These are phyloP conservation scores for Glossosoma conforme DNA, from an alignment of 1,140 invertebrate species.

Conservation along the genomic window DNA sequence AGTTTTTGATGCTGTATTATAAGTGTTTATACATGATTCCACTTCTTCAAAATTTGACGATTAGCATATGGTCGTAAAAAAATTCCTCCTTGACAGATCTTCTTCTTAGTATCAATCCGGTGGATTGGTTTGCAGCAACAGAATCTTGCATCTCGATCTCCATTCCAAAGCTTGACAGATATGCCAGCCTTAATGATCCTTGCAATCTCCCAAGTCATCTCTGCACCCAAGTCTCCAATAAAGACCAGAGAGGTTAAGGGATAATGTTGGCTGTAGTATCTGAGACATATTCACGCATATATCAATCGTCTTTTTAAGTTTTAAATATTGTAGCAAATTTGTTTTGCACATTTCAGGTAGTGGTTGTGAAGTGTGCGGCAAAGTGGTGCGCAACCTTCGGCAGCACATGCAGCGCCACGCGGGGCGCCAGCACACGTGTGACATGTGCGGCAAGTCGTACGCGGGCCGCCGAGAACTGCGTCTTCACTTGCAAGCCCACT, in stretches of 20 bases:
- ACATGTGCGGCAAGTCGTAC: slow-evolving; percentile 22
- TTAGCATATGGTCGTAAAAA: too few relatives aligned
- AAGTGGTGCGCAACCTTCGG: slow-evolving; percentile 10
- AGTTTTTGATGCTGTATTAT: too few relatives aligned
- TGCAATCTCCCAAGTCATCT: neutral
- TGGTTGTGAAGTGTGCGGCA: slow-evolving; percentile 8
- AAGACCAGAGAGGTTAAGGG: too few relatives aligned
- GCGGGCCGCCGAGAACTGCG: slow-evolving; percentile 10
- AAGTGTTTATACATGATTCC: too few relatives aligned
- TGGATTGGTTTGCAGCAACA: too few relatives aligned
- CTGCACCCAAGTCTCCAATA: too few relatives aligned
- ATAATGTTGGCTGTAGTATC: neutral
- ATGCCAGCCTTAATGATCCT: neutral
- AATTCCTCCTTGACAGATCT: too few relatives aligned
- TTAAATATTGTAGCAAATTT: neutral
- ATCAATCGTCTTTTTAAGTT: neutral
- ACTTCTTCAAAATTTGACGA: too few relatives aligned
- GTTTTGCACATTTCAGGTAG: slow-evolving; percentile 7
- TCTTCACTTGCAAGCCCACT: slow-evolving; percentile 14
- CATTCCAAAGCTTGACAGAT: neutral
- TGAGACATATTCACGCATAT: neutral
- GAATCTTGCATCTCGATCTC: too few relatives aligned
- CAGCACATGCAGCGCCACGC: slow-evolving; percentile 17
- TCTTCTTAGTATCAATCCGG: too few relatives aligned
- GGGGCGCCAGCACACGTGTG: slow-evolving; percentile 11